These are phyloP conservation scores for Chanos chanos DNA, from an alignment of 2,797 vertebrate species.

Conservation along the genomic window DNA sequence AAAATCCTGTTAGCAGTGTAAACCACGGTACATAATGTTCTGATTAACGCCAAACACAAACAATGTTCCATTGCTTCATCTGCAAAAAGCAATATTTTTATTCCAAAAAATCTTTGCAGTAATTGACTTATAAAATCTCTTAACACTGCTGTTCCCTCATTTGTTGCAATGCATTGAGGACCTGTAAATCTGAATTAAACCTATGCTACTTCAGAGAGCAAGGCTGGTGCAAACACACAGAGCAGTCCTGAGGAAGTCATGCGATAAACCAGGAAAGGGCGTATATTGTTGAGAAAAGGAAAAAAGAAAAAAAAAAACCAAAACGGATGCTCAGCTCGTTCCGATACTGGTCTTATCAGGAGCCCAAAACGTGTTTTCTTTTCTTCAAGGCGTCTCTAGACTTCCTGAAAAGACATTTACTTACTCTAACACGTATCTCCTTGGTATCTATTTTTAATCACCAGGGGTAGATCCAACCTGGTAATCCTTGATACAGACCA, in stretches of 20 bases:
- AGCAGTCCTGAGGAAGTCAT: constrained; percentile 59
- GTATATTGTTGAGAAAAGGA: constrained; percentile 64
- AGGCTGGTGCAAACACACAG: constrained; percentile 16
- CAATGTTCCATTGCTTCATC: constrained; percentile 2
- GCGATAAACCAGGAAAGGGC: constrained; percentile 66
- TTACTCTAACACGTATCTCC: constrained; percentile 28
- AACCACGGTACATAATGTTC: constrained; percentile 9
- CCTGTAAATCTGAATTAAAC: not conserved
- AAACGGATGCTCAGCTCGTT: constrained; percentile 63
- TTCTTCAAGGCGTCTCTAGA: constrained; percentile 17
- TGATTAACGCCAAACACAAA: not conserved
- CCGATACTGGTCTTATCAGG: constrained; percentile 51
- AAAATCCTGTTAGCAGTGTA: not conserved
- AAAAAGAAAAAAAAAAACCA: too few species aligned
- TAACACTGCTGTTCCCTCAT: not conserved
- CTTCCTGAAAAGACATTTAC: constrained; percentile 38
- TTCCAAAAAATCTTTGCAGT: not conserved
- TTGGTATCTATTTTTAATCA: constrained; percentile 43
- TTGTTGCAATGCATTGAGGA: constrained; percentile 1
- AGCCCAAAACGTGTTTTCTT: constrained; percentile 14
- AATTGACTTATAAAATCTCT: constrained; percentile 19
- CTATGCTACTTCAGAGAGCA: not conserved
- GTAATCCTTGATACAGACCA: constrained; percentile 8
- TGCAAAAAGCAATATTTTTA: not conserved
- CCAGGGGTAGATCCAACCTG: constrained; percentile 26